Evolutionary conservation across 2,797 vertebrate genomes (phyloP).

Genomic region (Podarcis siculus): DNA sequence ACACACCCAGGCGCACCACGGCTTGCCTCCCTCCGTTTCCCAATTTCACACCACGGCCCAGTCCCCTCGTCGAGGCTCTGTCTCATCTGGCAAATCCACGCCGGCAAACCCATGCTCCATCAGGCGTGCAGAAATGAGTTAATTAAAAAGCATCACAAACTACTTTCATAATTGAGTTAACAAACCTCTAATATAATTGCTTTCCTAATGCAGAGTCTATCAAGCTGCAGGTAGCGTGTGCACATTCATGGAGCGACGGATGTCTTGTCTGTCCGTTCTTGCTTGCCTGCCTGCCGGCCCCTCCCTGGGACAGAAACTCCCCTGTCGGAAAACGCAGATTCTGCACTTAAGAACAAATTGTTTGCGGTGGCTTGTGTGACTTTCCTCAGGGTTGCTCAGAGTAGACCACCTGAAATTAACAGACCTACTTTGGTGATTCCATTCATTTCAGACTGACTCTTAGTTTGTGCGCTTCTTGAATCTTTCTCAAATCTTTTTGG

Average conservation of each 20-base stretch:
- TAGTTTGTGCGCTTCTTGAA: too few relatives aligned
- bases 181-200: conserved; percentile 44
- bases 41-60: background rate
- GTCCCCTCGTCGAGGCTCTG: background rate
- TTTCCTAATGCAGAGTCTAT: conserved; percentile 21
- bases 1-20: background rate
- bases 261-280: background rate
- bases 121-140: background rate
- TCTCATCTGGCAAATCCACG: conserved; percentile 10
- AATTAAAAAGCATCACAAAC: conserved; percentile 47
- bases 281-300: background rate
- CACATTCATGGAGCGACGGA: accelerated
- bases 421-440: too few relatives aligned
- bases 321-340: background rate
- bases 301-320: background rate
- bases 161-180: conserved; percentile 50
- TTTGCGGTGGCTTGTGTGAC: too few relatives aligned
- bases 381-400: background rate
- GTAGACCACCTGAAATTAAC: too few relatives aligned
- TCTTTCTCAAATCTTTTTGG: background rate
- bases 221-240: background rate
- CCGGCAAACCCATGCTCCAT: background rate
- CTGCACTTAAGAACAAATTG: background rate
- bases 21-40: background rate
- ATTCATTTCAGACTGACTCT: too few relatives aligned